phyloP scores from a whole-genome alignment of 2,888 invertebrate genomes.

The Imbricaverruca yamaguchii region DNA sequence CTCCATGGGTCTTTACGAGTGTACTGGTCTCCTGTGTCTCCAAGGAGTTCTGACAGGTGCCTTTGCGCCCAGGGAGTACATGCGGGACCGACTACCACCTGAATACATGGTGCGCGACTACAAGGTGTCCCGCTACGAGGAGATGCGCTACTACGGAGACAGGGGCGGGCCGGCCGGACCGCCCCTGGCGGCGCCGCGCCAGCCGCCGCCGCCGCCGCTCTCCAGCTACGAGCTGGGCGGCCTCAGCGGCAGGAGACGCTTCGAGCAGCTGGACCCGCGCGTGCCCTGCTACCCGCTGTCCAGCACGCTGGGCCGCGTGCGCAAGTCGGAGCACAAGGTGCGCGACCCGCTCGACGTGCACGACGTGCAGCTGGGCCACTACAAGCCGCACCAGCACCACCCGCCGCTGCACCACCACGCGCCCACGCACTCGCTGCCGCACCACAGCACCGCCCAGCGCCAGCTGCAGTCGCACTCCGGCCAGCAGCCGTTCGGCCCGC shows the following conservation, averaged over 20 bases:
- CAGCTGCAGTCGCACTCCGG: background rate
- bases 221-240: constrained; percentile 18
- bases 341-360: constrained; percentile 21
- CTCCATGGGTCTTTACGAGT: too few species aligned
- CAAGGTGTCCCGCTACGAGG: constrained; percentile 20
- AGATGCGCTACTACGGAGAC: constrained; percentile 17
- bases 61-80: constrained; percentile 22
- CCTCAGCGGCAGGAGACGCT: background rate
- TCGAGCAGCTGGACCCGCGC: constrained; percentile 22
- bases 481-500: constrained; percentile 6
- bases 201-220: constrained; percentile 3
- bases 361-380: constrained; percentile 10
- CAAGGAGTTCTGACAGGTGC: too few species aligned
- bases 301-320: background rate
- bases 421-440: background rate
- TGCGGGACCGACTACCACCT: background rate
- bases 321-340: constrained; percentile 4
- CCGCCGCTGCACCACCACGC: background rate
- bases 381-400: constrained; percentile 3
- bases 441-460: background rate
- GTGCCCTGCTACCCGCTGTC: constrained; percentile 4
- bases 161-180: background rate
- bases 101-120: constrained; percentile 19
- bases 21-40: too few species aligned
- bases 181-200: background rate